These are phyloP conservation scores for Brachystomella parvula DNA, from an alignment of 1,140 invertebrate genomes.

Conservation along the genomic window DNA sequence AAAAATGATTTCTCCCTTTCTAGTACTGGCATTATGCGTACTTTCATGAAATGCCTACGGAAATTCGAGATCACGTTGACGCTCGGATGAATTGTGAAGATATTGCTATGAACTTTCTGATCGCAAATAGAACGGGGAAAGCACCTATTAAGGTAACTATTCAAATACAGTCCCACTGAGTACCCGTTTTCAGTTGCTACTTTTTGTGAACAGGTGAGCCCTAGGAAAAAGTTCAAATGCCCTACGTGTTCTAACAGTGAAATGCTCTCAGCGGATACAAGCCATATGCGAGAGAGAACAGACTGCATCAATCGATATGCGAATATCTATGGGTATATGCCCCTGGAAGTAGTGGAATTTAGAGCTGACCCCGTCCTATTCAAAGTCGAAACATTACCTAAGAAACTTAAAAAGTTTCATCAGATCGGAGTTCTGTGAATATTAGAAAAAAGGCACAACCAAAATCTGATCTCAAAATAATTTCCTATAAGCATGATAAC, in stretches of 20 bases:
- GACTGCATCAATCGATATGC: slow-evolving; percentile 84
- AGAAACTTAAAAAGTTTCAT: slow-evolving; percentile 78
- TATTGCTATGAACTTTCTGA: slow-evolving; percentile 89
- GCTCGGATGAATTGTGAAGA: slow-evolving; percentile 91
- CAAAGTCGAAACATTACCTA: slow-evolving; percentile 70
- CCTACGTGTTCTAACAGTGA: slow-evolving; percentile 88
- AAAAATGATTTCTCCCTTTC: slow-evolving; percentile 20
- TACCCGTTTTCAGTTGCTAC: background rate
- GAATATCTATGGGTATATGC: slow-evolving; percentile 75
- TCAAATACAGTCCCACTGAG: background rate
- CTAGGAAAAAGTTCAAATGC: slow-evolving; percentile 96
- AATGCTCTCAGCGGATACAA: slow-evolving; percentile 84
- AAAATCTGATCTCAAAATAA: no score
- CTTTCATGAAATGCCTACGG: slow-evolving; percentile 67
- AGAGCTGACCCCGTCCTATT: slow-evolving; percentile 89
- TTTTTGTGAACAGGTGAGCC: slow-evolving; percentile 62
- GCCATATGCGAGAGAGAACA: slow-evolving; percentile 87
- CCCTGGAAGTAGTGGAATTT: slow-evolving; percentile 80
- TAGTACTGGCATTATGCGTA: slow-evolving; percentile 82
- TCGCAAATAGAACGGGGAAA: slow-evolving; percentile 83
- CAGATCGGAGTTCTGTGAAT: no score
- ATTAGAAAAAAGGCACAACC: no score
- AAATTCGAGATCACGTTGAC: slow-evolving; percentile 77
- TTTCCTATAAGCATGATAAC: no score
- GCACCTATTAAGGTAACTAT: slow-evolving; percentile 76